Base-by-base conservation (phyloP, 2,888 invertebrate genomes). In the Lamproptera curius region DNA sequence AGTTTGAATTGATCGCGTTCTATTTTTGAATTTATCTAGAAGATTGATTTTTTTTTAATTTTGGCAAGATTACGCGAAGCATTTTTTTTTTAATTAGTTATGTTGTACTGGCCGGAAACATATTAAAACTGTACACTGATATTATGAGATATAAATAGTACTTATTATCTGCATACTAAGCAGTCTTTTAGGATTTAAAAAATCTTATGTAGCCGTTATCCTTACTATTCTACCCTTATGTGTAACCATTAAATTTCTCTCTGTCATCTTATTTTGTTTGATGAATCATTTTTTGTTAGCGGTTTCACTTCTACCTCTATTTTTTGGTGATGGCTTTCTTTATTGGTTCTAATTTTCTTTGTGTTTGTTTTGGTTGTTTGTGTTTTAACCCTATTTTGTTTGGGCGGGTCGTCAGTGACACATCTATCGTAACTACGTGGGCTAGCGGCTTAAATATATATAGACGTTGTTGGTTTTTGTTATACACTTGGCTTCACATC, bases 301-400 rank as follows among this genome's bases (percentile, higher is more conserved):
- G 81, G 68, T 65, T 52, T 69, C 61, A 65, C 51, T 61, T 57
- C 59, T 57, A 62, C 26, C 40, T 61, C 60, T 67, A 52, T 65
- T 62, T 70, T n/a, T 64, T 62, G 84, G 85, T 84, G 79, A 70
- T 71, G 83, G 82, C 73, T 79, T 63, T 77, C 15, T 31, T n/a
- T n/a, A n/a, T 11, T 69, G 71, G 72, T 75, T 63, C 68, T 70
- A 70, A 70, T 67, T 75, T 78, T 76, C 70, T 63, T 58, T 66
- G 62, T 63, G 61, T 58, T 63, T 61, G 48, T 51, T 55, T 63
- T 57, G 67, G 65, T 66, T 70, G 67, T 63, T 70, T 63, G 55
- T 63, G 51, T 31, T 58, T 55, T 65, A 54, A 56, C 47, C 54
- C 31, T 13, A 16, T 26, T n/a, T 42, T 33, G 28, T 46, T 31